These are phyloP conservation scores for Osmerus mordax DNA, from an alignment of 2,113 vertebrate genomes.

Conservation along the genomic window DNA sequence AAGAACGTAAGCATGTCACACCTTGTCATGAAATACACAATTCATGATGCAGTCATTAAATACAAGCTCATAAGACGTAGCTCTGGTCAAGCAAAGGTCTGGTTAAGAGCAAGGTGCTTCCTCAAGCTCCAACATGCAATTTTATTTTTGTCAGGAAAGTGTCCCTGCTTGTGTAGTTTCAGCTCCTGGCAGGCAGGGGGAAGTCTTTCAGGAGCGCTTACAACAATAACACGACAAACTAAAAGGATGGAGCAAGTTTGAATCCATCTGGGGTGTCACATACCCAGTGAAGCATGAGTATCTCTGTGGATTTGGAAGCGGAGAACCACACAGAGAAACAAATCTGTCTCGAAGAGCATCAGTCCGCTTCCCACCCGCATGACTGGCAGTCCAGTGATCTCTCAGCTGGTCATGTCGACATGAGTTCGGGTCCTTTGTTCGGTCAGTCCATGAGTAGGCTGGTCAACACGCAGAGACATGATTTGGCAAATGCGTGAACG, in stretches of 20 bases:
- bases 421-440: slow-evolving; percentile 7
- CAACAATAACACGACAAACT: not conserved
- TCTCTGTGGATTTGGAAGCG: not conserved
- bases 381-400: slow-evolving; percentile 15
- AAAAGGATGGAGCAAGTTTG: slow-evolving; percentile 12
- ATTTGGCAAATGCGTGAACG: slow-evolving; percentile 20
- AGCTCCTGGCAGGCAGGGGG: slow-evolving; percentile 32
- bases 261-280: slow-evolving; percentile 30
- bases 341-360: too few relatives aligned
- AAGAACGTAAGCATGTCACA: slow-evolving; percentile 15
- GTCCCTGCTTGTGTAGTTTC: slow-evolving; percentile 37
- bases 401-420: slow-evolving; percentile 28
- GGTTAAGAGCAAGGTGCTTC: slow-evolving; percentile 9
- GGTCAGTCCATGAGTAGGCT: not conserved
- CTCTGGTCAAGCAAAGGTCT: slow-evolving; percentile 34
- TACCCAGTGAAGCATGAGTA: slow-evolving; percentile 3
- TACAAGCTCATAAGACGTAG: slow-evolving; percentile 34
- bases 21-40: slow-evolving; percentile 7
- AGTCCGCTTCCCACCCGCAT: not conserved
- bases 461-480: not conserved
- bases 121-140: slow-evolving; percentile 59
- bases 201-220: slow-evolving; percentile 2
- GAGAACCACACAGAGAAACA: too few relatives aligned
- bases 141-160: slow-evolving; percentile 32
- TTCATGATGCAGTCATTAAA: slow-evolving; percentile 26